Evolutionary conservation across 2,113 vertebrate genomes (phyloP).

Genomic region (Eclectus roratus): DNA sequence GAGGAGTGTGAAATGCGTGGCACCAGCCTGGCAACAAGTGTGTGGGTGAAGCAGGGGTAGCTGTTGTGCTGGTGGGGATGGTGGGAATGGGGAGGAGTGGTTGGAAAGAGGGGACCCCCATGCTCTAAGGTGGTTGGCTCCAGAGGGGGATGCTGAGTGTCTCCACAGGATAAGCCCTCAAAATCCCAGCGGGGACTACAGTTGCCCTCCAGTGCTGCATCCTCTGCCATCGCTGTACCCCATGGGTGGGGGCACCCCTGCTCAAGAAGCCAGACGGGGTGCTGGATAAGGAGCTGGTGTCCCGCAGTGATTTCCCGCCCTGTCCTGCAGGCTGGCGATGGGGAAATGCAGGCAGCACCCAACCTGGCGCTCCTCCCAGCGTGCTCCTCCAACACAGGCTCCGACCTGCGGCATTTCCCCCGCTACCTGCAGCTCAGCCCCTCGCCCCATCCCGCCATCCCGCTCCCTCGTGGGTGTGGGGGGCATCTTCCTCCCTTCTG

Average conservation of each 20-base stretch:
- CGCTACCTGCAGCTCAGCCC: neutral
- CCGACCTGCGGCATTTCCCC: neutral
- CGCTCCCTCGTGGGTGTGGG: neutral
- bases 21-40: neutral
- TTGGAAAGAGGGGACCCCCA: neutral
- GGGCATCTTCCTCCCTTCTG: neutral
- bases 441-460: neutral
- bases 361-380: neutral
- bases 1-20: neutral
- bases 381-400: neutral
- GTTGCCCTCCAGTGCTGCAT: neutral
- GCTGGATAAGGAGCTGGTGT: neutral
- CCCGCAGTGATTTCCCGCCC: neutral
- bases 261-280: neutral
- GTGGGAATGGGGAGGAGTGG: neutral
- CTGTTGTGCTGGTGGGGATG: neutral
- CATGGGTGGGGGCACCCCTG: accelerated
- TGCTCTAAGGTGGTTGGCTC: neutral
- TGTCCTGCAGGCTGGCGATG: neutral
- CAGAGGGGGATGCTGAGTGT: neutral
- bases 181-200: neutral
- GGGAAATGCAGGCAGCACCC: neutral
- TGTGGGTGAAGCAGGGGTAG: neutral
- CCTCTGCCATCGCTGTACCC: neutral
- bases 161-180: neutral